Evolutionary conservation across 2,888 invertebrate genomes (phyloP).

Genomic region (Oscheius onirici): DNA sequence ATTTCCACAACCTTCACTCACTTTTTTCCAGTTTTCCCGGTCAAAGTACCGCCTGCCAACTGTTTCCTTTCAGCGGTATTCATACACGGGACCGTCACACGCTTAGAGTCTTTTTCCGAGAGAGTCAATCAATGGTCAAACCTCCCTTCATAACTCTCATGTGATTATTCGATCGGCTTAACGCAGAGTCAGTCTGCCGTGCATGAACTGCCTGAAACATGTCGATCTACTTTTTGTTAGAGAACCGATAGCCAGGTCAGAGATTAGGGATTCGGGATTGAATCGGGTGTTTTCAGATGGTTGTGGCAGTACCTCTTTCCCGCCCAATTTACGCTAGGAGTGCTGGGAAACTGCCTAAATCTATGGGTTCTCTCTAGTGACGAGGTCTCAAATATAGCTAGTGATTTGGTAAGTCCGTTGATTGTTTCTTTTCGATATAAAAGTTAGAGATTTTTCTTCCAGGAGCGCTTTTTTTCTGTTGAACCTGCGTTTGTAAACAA

Average conservation of each 20-base stretch:
- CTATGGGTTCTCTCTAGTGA: constrained; percentile 66
- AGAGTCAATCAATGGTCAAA: constrained; percentile 25
- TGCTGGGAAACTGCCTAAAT: constrained; percentile 67
- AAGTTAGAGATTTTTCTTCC: neutral
- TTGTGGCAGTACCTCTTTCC: constrained; percentile 63
- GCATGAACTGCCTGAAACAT: constrained; percentile 56
- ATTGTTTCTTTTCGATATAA: neutral
- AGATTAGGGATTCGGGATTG: neutral
- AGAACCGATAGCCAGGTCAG: constrained; percentile 48
- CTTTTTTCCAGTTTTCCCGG: neutral
- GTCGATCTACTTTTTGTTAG: constrained; percentile 49
- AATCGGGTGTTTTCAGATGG: constrained; percentile 4
- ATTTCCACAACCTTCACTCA: neutral
- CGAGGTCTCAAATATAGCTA: constrained; percentile 68
- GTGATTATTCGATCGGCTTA: constrained; percentile 35
- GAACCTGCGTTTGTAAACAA: too few species aligned
- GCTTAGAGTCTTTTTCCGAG: neutral
- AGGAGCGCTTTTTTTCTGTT: too few species aligned
- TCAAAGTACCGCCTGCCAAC: neutral
- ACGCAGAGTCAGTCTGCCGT: constrained; percentile 34
- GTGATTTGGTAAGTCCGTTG: constrained; percentile 64
- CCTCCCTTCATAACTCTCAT: constrained; percentile 21
- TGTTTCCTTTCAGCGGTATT: neutral
- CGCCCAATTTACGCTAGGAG: constrained; percentile 64
- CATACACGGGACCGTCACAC: too few species aligned